Conservation (phyloP, 1,140 invertebrate genomes). For the Melipona quadrifasciata region DNA sequence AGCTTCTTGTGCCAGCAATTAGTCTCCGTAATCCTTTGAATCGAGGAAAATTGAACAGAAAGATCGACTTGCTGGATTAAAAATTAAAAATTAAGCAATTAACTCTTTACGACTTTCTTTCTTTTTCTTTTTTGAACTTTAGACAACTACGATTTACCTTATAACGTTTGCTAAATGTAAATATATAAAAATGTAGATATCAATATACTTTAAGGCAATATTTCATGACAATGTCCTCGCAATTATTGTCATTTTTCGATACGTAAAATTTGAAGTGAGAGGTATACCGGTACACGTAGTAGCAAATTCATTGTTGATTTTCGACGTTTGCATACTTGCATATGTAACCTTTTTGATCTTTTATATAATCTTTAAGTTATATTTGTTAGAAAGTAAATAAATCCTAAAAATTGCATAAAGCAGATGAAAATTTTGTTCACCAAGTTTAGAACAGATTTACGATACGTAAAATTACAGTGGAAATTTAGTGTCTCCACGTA, state of each 20-base stretch:
- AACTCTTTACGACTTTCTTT: background rate
- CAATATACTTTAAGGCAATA: background rate
- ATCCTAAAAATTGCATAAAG: background rate
- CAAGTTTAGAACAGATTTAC: background rate
- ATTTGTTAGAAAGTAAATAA: background rate
- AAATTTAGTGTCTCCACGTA: background rate
- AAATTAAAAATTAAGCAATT: background rate
- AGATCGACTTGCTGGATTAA: background rate
- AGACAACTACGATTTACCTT: background rate
- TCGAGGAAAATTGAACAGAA: background rate
- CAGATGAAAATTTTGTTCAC: background rate
- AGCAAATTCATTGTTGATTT: background rate
- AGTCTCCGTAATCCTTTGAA: background rate
- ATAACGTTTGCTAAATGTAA: background rate
- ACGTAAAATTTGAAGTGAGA: slow-evolving; percentile 44
- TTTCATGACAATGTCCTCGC: slow-evolving; percentile 1
- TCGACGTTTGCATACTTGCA: background rate
- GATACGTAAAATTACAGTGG: background rate
- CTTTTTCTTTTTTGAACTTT: background rate
- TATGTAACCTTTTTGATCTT: background rate
- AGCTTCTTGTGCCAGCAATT: background rate
- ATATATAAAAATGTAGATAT: slow-evolving; percentile 23
- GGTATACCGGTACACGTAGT: slow-evolving; percentile 25
- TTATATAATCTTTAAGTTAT: background rate
- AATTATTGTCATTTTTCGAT: slow-evolving; percentile 38